These are phyloP conservation scores for Synergus itoensis DNA, from an alignment of 2,888 invertebrate species.

Conservation along the genomic window DNA sequence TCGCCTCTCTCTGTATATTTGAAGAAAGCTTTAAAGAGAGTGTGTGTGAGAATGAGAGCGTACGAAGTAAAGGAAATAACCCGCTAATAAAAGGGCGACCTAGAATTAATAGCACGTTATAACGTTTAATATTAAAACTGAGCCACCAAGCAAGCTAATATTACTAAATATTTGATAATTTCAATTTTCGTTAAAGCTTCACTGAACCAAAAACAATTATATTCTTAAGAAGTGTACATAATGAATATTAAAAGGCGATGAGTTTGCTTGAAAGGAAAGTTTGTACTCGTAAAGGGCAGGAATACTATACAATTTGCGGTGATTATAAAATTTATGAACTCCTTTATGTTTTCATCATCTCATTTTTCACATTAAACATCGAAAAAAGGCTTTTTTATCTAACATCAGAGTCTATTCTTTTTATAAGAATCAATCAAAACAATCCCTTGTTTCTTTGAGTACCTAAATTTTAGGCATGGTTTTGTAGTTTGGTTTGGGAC, in stretches of 20 bases:
- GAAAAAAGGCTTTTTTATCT: too few relatives aligned
- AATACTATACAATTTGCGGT: too few relatives aligned
- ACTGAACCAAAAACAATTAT: not conserved
- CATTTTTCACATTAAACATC: too few relatives aligned
- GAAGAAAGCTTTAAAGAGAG: conserved; percentile 30
- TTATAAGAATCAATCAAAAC: not conserved
- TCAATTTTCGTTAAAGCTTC: conserved; percentile 19
- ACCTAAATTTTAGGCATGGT: not conserved
- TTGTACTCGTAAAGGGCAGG: not conserved
- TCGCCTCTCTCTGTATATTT: conserved; percentile 23
- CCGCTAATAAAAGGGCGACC: conserved; percentile 28
- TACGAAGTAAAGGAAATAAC: not conserved
- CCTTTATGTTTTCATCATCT: not conserved
- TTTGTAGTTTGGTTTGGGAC: not conserved
- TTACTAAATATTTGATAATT: conserved; percentile 17
- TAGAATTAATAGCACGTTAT: conserved; percentile 16
- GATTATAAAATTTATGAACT: too few relatives aligned
- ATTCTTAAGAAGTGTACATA: not conserved
- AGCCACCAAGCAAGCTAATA: not conserved
- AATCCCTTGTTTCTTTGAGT: not conserved
- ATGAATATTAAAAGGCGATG: not conserved
- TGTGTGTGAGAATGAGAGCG: conserved; percentile 8
- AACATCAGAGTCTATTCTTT: not conserved
- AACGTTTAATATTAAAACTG: conserved; percentile 26
- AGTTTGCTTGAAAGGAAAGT: not conserved